Conservation (phyloP, 2,797 vertebrate genomes). For the Meda fulgida region DNA sequence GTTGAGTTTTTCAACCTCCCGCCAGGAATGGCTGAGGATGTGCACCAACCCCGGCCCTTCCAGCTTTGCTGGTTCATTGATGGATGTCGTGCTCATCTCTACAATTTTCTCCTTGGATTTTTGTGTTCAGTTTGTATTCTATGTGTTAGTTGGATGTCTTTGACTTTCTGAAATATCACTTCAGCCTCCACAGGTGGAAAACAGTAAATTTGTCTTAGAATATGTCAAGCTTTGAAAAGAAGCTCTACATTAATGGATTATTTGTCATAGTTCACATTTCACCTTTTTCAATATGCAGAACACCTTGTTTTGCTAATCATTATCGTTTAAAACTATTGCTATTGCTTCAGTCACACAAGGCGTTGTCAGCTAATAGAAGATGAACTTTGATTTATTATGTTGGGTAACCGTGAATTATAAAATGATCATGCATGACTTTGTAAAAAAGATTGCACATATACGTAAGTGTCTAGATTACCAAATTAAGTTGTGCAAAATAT, state of each 20-base stretch:
- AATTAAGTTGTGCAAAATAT: slow-evolving; percentile 2
- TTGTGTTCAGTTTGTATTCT: neutral
- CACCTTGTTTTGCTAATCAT: slow-evolving; percentile 15
- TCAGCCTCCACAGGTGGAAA: neutral
- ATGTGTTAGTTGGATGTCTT: neutral
- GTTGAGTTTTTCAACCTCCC: neutral
- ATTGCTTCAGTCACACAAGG: neutral
- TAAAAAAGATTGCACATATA: neutral
- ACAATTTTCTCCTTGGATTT: neutral
- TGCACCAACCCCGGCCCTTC: neutral
- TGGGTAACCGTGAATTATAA: slow-evolving; percentile 11
- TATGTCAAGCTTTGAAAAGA: neutral
- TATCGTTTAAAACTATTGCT: neutral
- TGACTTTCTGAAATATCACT: neutral
- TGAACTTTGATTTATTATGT: slow-evolving; percentile 45
- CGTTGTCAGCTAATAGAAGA: slow-evolving; percentile 15
- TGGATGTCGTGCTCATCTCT: neutral
- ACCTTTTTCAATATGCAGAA: neutral
- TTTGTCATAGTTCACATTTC: neutral
- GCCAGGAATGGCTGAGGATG: neutral
- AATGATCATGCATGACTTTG: slow-evolving; percentile 15
- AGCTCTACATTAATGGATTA: neutral
- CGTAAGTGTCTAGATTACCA: neutral
- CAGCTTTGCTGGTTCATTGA: neutral
- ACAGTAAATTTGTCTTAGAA: neutral